Conservation (phyloP, 2,797 vertebrate species). For the Acridotheres tristis region DNA sequence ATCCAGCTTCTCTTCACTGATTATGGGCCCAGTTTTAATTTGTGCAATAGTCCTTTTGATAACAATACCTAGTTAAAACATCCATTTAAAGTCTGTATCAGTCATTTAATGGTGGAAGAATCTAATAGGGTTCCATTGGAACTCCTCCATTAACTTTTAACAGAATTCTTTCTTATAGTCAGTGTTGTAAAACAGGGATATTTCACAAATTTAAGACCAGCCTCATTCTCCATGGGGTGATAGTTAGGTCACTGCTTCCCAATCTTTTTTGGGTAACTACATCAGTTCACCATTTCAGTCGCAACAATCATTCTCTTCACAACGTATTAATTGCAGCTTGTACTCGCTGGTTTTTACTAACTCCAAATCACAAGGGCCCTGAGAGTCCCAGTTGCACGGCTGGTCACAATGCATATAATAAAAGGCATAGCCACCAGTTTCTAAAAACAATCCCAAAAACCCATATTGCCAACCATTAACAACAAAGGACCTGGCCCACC, state of each 20-base stretch:
- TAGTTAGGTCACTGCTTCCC: slow-evolving; percentile 38
- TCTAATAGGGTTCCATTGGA: slow-evolving; percentile 72
- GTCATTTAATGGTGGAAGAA: slow-evolving; percentile 73
- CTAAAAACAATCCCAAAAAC: background rate
- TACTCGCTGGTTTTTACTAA: background rate
- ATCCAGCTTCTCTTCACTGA: slow-evolving; percentile 73
- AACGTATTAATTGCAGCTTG: slow-evolving; percentile 55
- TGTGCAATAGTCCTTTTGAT: slow-evolving; percentile 77
- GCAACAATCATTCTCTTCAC: slow-evolving; percentile 53
- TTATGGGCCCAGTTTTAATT: slow-evolving; percentile 74
- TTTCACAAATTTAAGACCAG: slow-evolving; percentile 50
- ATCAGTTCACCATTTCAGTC: slow-evolving; percentile 10
- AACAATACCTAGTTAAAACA: slow-evolving; percentile 77
- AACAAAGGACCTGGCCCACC: background rate
- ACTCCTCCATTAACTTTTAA: slow-evolving; percentile 78
- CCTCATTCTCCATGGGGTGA: slow-evolving; percentile 63
- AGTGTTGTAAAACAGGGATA: slow-evolving; percentile 58
- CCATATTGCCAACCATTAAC: background rate
- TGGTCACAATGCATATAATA: background rate
- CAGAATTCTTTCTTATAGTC: slow-evolving; percentile 64
- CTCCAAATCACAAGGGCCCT: background rate
- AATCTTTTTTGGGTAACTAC: slow-evolving; percentile 49
- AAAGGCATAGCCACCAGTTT: background rate
- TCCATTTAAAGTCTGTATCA: slow-evolving; percentile 76
- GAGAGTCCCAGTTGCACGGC: background rate